A percentile compares a stretch with the other conserved stretches of the same genome.
phyloP scores from a whole-genome alignment of 2,797 vertebrate genomes.

The Gobio occitaniae region DNA sequence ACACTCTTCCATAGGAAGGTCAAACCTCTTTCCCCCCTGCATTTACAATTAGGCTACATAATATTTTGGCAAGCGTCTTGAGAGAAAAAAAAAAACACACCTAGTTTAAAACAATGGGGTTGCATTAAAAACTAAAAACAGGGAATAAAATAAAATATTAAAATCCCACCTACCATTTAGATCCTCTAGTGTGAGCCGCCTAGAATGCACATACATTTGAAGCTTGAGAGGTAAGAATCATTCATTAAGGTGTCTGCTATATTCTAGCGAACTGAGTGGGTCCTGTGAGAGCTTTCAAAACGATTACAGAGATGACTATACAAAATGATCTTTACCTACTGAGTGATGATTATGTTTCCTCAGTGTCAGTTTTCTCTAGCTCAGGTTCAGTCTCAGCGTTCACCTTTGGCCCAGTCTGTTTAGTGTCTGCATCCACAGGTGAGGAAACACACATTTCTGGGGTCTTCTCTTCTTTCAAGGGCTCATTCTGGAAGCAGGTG shows the following conservation, averaged over 20 bases:
- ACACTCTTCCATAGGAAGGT: constrained; percentile 99
- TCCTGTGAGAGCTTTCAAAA: constrained; percentile 93
- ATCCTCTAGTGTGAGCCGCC: constrained; percentile 90
- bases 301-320: constrained; percentile 99
- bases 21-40: constrained; percentile 68
- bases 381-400: constrained; percentile 97
- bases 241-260: constrained; percentile 86
- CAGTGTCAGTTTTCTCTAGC: constrained; percentile 99
- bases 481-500: constrained; percentile 25
- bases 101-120: constrained; percentile 79
- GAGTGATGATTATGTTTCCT: constrained; percentile 99
- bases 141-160: constrained; percentile 81
- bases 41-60: constrained; percentile 75
- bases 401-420: constrained; percentile 92
- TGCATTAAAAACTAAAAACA: constrained; percentile 84
- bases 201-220: constrained; percentile 97
- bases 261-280: constrained; percentile 84
- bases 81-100: constrained; percentile 64
- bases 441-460: constrained; percentile 77
- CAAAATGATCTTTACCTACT: constrained; percentile 99
- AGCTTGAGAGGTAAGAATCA: constrained; percentile 92
- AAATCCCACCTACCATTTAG: constrained; percentile 87
- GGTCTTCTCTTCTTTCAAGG: constrained; percentile 62
- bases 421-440: constrained; percentile 88
- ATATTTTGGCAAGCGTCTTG: constrained; percentile 80